Percentiles rank a stretch among this genome's conserved stretches.
These are phyloP conservation scores for Psittacula derbiana DNA, from an alignment of 2,797 vertebrate genomes.

Conservation along the genomic window DNA sequence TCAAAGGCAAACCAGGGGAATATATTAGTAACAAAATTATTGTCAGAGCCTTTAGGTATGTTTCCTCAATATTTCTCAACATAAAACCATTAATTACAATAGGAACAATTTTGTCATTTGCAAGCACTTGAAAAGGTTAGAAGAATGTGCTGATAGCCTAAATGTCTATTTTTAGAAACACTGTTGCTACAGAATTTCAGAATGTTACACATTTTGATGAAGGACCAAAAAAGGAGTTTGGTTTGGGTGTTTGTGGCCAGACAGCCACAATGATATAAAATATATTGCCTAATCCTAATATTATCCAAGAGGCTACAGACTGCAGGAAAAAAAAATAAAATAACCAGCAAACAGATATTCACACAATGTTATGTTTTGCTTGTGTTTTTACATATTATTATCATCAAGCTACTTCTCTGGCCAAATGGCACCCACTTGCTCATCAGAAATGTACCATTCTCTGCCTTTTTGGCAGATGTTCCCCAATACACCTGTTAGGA, in stretches of 20 bases:
- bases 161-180: constrained; percentile 42
- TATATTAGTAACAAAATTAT: constrained; percentile 78
- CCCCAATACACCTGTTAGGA: constrained; percentile 52
- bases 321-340: neutral
- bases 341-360: neutral
- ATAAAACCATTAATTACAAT: constrained; percentile 68
- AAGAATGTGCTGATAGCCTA: constrained; percentile 22
- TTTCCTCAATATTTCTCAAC: constrained; percentile 64
- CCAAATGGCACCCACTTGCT: constrained; percentile 52
- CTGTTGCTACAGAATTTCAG: neutral
- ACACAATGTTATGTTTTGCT: constrained; percentile 13
- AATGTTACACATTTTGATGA: neutral
- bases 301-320: neutral
- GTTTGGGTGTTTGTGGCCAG: neutral
- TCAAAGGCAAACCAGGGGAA: constrained; percentile 78
- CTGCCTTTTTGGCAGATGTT: constrained; percentile 9
- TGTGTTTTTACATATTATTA: constrained; percentile 41
- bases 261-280: neutral
- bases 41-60: constrained; percentile 67
- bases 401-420: constrained; percentile 48
- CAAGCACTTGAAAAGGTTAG: constrained; percentile 38
- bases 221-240: neutral
- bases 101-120: constrained; percentile 65
- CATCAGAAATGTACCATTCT: constrained; percentile 56
- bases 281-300: neutral